A percentile compares a stretch with the other conserved stretches of the same genome.
Conservation (phyloP, 2,113 vertebrate species). For the Rhabdomys dilectus region DNA sequence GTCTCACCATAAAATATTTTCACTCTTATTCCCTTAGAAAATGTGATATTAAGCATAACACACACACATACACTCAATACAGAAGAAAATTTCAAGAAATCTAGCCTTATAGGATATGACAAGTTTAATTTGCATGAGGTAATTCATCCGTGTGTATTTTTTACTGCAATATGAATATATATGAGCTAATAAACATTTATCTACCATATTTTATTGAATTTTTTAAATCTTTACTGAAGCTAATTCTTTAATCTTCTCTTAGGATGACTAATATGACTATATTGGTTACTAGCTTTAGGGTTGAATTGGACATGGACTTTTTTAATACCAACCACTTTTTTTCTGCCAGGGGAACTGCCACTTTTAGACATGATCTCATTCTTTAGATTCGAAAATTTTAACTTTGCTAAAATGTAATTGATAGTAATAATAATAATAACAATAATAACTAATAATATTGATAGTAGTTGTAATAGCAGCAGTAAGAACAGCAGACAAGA, state of each 20-base stretch:
- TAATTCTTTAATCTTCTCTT: background rate
- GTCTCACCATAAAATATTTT: background rate
- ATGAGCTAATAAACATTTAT: background rate
- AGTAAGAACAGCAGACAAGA: background rate
- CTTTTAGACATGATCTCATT: background rate
- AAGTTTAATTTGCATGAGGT: background rate
- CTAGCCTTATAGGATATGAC: background rate
- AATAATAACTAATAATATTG: background rate
- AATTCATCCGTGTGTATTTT: background rate
- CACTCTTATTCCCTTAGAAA: background rate
- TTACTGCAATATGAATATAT: background rate
- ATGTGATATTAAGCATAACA: background rate
- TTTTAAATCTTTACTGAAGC: background rate
- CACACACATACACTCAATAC: background rate
- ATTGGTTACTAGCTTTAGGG: background rate
- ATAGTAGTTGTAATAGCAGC: background rate
- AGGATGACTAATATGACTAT: background rate
- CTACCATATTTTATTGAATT: background rate
- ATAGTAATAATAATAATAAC: background rate
- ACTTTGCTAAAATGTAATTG: background rate
- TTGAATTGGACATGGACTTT: background rate
- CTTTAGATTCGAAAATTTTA: background rate
- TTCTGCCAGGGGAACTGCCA: background rate
- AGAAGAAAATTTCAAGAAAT: background rate
- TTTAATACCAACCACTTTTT: slow-evolving; percentile 37